phyloP scores from a whole-genome alignment of 2,797 vertebrate genomes.

The Ataeniobius toweri region DNA sequence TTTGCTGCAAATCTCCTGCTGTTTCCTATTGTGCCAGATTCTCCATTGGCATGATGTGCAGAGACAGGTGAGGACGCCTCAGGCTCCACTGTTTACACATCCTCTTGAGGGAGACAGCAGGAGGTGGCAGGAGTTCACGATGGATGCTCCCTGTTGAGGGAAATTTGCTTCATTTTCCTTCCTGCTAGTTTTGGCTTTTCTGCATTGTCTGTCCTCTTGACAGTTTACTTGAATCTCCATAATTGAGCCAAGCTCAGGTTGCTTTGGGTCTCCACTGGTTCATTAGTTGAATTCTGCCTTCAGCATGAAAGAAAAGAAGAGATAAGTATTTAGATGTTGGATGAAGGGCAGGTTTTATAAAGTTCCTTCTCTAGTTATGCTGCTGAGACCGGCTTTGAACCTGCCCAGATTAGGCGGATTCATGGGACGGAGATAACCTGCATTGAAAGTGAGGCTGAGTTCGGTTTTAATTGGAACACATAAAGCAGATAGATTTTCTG shows the following conservation, averaged over 20 bases:
- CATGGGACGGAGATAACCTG: constrained; percentile 52
- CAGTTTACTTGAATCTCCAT: constrained; percentile 28
- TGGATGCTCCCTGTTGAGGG: constrained; percentile 21
- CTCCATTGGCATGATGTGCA: neutral
- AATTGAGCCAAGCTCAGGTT: constrained; percentile 18
- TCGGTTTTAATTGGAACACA: constrained; percentile 50
- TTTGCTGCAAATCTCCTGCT: constrained; percentile 18
- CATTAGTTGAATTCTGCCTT: constrained; percentile 35
- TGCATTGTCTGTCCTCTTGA: neutral
- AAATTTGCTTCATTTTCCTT: constrained; percentile 14
- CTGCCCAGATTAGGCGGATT: constrained; percentile 35
- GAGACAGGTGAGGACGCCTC: constrained; percentile 25
- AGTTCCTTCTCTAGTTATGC: constrained; percentile 49
- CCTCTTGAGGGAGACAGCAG: constrained; percentile 20
- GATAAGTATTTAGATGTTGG: constrained; percentile 10
- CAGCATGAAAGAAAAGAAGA: neutral
- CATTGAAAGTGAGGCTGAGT: constrained; percentile 24
- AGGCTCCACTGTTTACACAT: constrained; percentile 7
- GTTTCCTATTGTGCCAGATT: constrained; percentile 22
- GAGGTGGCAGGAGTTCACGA: constrained; percentile 27
- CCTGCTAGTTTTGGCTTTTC: constrained; percentile 17
- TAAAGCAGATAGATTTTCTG: neutral
- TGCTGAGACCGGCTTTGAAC: constrained; percentile 42
- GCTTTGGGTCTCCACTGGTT: constrained; percentile 30
- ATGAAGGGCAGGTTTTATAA: constrained; percentile 24